Evolutionary conservation across 1,140 invertebrate genomes (phyloP), one percentile per base, ranked within the genome.

Genomic region (Drosophila oshimai): DNA sequence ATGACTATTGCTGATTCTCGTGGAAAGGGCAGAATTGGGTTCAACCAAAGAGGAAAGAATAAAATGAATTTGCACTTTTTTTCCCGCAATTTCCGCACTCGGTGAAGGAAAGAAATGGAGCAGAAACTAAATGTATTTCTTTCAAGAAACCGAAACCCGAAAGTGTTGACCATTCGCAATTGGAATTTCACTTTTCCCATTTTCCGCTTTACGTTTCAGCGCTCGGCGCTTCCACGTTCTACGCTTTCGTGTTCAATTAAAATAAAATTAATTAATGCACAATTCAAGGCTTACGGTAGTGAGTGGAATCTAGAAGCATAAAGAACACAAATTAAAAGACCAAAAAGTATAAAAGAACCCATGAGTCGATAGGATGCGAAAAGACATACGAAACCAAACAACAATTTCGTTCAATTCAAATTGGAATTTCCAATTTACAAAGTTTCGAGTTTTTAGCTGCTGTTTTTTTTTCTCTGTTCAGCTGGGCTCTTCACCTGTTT

Each of bases 241-340:
- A 24, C 57, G 61, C 47, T 75, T 83, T 84, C 80, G 80, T 86
- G 62, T 86, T 86, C 80, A 86, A 86, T 86, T 86, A 55, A 86
- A 86, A 86, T 87, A 87, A 80, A 86, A 87, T 75, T 87, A 80
- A 86, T 86, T 87, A 76, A 87, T 87, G 72, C 67, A 76, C 81
- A 86, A 76, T 86, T 87, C 57, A 87, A 80, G 61, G 78, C 80
- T 86, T 86, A 86, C 80, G 71, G 76, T 87, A 86, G 75, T 80
- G 70, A 86, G 72, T 69, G 65, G 81, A 80, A 86, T 86, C 80
- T 86, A 86, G 80, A 86, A 86, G 80, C 80, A 86, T 84, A 86
- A 86, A 86, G 76, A 86, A 86, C 81, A 86, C 41, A 81, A 75
- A 80, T 80, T 67, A 87, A 80, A 84, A 87, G 76, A 80, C 76